Evolutionary conservation across 2,113 vertebrate genomes (phyloP), one percentile per base, ranked within the genome.

Genomic region (Epinephelus lanceolatus): DNA sequence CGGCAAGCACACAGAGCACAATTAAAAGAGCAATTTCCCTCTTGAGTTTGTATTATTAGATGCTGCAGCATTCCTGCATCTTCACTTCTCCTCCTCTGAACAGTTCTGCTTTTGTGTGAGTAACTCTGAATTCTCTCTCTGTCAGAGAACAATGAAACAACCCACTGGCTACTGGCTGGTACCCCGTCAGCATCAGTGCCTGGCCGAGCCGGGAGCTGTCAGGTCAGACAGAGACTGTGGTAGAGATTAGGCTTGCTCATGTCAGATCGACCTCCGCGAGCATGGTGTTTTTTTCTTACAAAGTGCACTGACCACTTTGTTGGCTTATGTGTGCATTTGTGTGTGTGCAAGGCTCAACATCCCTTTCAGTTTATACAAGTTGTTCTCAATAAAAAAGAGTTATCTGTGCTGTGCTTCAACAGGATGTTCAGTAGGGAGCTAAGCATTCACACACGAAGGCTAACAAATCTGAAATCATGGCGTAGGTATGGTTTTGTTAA

Each of bases 71-170:
- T 66, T 77, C 61, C 57, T 82, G 60, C 61, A 63, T 87, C 75
- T 25, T 75, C 56, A 80, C 55, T 70, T 75, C 67, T 71, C 61
- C 65, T 84, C 30, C 61, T 69, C 76, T 62, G 33, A 79, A 89
- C 72, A 87, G 23, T 42, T 15, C 30, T 33, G 62, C 67, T 52
- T 87, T 93, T 91, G 80, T 91, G 55, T 59, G 57, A 13, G 51
- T 72, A 75, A 79, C 71, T 75, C 61, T 86, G 84, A 86, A 88
- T 86, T 78, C 76, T 70, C 15, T 57, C 76, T 84, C 73, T 86
- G 88, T 90, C 62, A 72, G 60, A 85, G 59, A 76, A 87, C 71
- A 91, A 91, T 82, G 84, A 88, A 73, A 80, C 57, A 30, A 61
- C 37, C 82, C 81, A 71, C 51, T 67, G 63, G 63, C 77, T 74